phyloP scores from a whole-genome alignment of 2,113 vertebrate species.

The Lepidothrix coronata region DNA sequence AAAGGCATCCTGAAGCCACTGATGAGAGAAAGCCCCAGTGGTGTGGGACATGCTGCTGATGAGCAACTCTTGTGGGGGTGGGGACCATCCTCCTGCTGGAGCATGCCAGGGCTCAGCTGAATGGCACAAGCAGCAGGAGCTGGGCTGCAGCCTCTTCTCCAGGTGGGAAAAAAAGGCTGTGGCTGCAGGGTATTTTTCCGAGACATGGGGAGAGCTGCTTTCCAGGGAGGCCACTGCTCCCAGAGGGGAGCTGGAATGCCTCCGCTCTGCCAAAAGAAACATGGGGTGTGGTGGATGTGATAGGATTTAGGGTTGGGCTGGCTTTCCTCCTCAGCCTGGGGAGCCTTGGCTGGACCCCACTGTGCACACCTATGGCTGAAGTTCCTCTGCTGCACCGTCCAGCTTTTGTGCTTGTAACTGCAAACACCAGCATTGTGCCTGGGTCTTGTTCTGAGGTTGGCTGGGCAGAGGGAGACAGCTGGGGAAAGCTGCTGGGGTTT shows the following conservation, averaged over 20 bases:
- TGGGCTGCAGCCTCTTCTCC: background rate
- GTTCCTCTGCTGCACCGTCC: fast-evolving
- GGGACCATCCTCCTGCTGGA: background rate
- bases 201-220: background rate
- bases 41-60: fast-evolving
- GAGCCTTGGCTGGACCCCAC: background rate
- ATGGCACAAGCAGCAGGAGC: background rate
- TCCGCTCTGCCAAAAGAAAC: background rate
- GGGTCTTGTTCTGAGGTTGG: background rate
- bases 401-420: fast-evolving
- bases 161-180: background rate
- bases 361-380: background rate
- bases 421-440: fast-evolving
- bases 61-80: background rate
- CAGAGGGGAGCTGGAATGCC: background rate
- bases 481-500: background rate
- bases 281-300: background rate
- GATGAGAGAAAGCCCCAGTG: background rate
- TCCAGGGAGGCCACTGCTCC: fast-evolving
- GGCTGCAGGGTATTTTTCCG: background rate
- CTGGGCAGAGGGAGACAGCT: background rate
- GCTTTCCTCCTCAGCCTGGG: fast-evolving
- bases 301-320: background rate
- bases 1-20: background rate
- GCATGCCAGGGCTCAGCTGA: background rate